Evolutionary conservation across 2,113 vertebrate species (phyloP).

Genomic region (Caretta caretta): DNA sequence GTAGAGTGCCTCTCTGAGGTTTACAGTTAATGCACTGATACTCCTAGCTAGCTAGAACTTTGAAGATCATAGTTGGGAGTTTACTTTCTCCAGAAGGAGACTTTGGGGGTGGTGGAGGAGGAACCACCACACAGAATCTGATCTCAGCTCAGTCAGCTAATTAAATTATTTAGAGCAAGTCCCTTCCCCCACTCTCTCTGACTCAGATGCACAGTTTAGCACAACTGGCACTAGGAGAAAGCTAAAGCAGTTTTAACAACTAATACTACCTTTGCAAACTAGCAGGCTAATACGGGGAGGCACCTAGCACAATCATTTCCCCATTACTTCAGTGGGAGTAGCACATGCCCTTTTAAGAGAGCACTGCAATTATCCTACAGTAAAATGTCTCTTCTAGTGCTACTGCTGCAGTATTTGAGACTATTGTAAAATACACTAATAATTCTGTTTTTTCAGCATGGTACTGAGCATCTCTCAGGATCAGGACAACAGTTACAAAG

Average conservation of each 20-base stretch:
- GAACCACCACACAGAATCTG: background rate
- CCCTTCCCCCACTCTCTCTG: background rate
- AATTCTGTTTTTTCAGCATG: background rate
- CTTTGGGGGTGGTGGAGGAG: background rate
- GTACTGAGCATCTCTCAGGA: background rate
- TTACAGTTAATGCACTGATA: background rate
- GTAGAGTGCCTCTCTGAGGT: background rate
- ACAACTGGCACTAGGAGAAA: background rate
- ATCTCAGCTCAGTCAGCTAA: background rate
- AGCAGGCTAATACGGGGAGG: background rate
- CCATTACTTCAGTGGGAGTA: background rate
- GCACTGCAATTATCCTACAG: background rate
- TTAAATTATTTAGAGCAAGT: conserved; percentile 38
- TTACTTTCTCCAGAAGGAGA: background rate
- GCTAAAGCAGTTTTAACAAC: background rate
- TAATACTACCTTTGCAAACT: background rate
- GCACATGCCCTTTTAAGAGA: background rate
- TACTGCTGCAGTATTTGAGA: background rate
- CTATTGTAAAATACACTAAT: background rate
- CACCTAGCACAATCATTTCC: background rate
- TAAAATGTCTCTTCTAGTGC: background rate
- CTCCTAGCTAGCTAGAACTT: background rate
- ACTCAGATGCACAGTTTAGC: background rate
- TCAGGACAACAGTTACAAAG: background rate
- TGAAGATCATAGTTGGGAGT: background rate